Evolutionary conservation across 2,888 invertebrate species (phyloP).

Genomic region (Prosapia bicincta): DNA sequence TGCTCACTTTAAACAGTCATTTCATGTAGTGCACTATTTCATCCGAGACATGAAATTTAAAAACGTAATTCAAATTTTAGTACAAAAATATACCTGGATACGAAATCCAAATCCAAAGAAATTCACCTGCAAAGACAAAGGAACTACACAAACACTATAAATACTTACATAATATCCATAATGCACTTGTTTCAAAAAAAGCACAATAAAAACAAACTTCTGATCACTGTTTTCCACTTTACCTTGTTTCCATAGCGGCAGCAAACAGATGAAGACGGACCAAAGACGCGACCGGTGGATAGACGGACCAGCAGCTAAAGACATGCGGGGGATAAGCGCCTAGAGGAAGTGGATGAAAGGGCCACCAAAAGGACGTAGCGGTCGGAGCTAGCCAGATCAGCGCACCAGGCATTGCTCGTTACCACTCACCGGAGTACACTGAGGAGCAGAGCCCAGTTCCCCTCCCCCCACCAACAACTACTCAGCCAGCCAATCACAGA

Average conservation of each 20-base stretch:
- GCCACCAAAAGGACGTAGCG: constrained; percentile 20
- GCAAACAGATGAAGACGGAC: constrained; percentile 25
- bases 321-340: constrained; percentile 21
- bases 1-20: too few species aligned
- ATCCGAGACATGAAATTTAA: too few species aligned
- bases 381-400: constrained; percentile 20
- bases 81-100: too few species aligned
- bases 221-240: neutral
- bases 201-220: neutral
- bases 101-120: too few species aligned
- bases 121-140: too few species aligned
- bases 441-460: neutral
- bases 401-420: constrained; percentile 25
- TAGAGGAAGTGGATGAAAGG: constrained; percentile 3
- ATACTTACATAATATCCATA: neutral
- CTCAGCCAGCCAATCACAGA: constrained; percentile 3
- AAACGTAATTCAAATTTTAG: too few species aligned
- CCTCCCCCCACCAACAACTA: constrained; percentile 1
- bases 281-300: constrained; percentile 25
- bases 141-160: neutral
- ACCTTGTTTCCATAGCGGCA: constrained; percentile 27
- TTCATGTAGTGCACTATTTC: too few species aligned
- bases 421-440: constrained; percentile 10
- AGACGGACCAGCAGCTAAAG: constrained; percentile 22
- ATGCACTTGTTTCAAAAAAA: neutral